Evolutionary conservation across 2,888 invertebrate genomes (phyloP).

Genomic region (Conistra vaccinii): DNA sequence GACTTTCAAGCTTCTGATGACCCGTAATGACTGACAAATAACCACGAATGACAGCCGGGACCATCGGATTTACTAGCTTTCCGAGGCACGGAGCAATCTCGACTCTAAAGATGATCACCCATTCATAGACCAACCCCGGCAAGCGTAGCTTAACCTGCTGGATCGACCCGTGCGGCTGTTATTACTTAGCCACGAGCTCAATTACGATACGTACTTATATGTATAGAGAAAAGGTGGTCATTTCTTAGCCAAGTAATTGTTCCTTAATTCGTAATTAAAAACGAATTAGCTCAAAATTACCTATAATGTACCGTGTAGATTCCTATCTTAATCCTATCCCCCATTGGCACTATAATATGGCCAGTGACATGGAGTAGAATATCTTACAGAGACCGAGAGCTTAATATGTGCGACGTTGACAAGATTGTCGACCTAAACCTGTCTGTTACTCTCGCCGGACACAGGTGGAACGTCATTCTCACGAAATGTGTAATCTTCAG

Average conservation of each 20-base stretch:
- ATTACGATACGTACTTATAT: not conserved
- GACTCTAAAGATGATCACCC: no score
- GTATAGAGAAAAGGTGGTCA: not conserved
- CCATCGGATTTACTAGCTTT: no score
- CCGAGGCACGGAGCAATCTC: no score
- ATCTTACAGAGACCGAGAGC: slow-evolving; percentile 16
- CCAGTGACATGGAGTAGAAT: slow-evolving; percentile 26
- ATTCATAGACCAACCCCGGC: no score
- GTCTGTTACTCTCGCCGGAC: not conserved
- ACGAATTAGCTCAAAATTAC: slow-evolving; percentile 23
- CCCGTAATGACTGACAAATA: no score
- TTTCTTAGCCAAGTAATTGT: not conserved
- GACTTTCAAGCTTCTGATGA: no score
- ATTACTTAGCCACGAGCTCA: no score
- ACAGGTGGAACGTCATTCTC: no score
- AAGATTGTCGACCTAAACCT: not conserved
- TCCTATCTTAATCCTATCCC: slow-evolving; percentile 23
- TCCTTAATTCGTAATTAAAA: slow-evolving; percentile 16
- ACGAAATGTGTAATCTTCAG: not conserved
- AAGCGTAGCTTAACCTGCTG: no score
- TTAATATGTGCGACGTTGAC: not conserved
- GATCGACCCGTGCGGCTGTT: no score
- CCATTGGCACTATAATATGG: not conserved
- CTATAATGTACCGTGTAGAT: slow-evolving; percentile 8
- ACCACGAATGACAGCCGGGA: no score